Conservation (phyloP, 2,888 invertebrate species). For the Nemotelus pantherinus region DNA sequence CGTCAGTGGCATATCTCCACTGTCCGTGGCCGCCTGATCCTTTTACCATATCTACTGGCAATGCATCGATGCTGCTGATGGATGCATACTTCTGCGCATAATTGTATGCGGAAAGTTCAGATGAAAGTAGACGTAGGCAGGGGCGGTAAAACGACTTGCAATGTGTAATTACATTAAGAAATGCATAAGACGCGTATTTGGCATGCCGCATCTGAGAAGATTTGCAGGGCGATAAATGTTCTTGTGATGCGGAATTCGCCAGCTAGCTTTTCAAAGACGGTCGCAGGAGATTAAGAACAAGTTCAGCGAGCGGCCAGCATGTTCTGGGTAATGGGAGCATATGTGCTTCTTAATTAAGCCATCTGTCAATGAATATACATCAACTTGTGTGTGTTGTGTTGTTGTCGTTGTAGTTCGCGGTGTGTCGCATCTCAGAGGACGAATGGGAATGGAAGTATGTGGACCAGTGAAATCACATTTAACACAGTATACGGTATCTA, state of each 20-base stretch:
- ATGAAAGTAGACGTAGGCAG: background rate
- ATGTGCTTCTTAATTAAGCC: constrained; percentile 40
- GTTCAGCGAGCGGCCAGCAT: constrained; percentile 33
- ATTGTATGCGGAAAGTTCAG: background rate
- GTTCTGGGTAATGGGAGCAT: constrained; percentile 32
- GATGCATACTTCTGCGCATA: background rate
- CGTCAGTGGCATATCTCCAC: constrained; percentile 23
- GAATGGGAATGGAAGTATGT: background rate
- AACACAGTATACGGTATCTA: background rate
- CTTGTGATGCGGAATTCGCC: constrained; percentile 33
- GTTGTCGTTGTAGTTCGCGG: background rate
- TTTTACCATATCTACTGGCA: background rate
- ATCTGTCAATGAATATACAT: constrained; percentile 29
- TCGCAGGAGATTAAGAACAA: constrained; percentile 22
- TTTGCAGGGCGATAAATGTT: constrained; percentile 34
- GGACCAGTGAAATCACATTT: constrained; percentile 4
- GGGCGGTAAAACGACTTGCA: constrained; percentile 3
- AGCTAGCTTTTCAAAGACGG: constrained; percentile 25
- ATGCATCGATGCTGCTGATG: constrained; percentile 1
- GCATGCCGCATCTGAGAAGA: constrained; percentile 32
- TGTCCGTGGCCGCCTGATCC: background rate
- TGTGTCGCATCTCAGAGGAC: background rate
- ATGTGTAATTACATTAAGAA: constrained; percentile 29
- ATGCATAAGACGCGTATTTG: constrained; percentile 27
- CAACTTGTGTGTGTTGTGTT: background rate